Evolutionary conservation across 2,797 vertebrate genomes (phyloP), one percentile per base, ranked within the genome.

Genomic region (Chaetodon trifasciatus): DNA sequence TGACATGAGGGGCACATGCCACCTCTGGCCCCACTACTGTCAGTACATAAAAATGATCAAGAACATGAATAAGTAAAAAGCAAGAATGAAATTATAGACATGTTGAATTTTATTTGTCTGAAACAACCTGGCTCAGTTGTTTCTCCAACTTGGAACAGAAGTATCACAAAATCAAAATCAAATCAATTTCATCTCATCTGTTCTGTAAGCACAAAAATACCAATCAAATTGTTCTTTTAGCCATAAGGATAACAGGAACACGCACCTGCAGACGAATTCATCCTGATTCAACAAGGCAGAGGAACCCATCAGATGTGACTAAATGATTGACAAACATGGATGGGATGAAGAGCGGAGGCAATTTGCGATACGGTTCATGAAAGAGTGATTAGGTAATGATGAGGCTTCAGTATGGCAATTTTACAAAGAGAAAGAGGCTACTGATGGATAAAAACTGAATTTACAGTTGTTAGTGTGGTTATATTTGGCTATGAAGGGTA

Each of bases 251-350:
- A 32, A 76, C 37, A 32, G 62, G 35, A 19, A 56, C 56, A 23
- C 0, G 2, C 47, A 47, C 47, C 67, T 71, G 53, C 28, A 24
- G 19, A 24, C 15, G 19, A 37, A 70, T 66, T 55, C 17, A 35
- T 57, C n/a, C 46, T 23, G 35, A 64, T 46, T 50, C 24, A 61
- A 61, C 16, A 21, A 11, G 56, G 61, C 12, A 42, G 37, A 69
- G 46, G 13, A 76, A 35, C 16, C 47, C 28, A n/a, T 67, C 56
- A 60, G 61, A 16, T 67, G 63, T 68, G 74, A 28, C 32, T 28
- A 12, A 55, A 60, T 28, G 52, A 64, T 23, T 56, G n/a, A 24
- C 2, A 10, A 68, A 53, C 67, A 65, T 56, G 67, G 32, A 15
- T 1, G n/a, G 47, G 57, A 57, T 23, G 47, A 53, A 24, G 37